Percentiles rank a stretch among this genome's conserved stretches.
Evolutionary conservation across 2,797 vertebrate genomes (phyloP).

Genomic region (Melanotaenia trifasciata): DNA sequence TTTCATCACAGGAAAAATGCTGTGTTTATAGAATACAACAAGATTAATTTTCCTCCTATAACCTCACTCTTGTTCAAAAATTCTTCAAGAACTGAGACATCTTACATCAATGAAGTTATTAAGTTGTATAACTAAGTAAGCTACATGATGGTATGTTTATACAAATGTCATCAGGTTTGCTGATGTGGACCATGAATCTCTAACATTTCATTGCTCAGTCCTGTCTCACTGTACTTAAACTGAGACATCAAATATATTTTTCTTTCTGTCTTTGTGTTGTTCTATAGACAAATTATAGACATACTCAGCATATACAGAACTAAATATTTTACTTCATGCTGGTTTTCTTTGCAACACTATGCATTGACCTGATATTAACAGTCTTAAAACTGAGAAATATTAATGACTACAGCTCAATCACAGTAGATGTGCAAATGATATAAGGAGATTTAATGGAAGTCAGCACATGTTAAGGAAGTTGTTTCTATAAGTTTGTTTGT

Average conservation of each 20-base stretch:
- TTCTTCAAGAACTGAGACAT: not conserved
- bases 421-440: slow-evolving; percentile 21
- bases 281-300: not conserved
- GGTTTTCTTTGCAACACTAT: not conserved
- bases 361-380: slow-evolving; percentile 19
- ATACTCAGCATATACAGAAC: no score
- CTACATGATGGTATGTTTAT: not conserved
- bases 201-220: not conserved
- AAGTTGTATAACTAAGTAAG: not conserved
- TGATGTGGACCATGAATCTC: not conserved
- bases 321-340: no score
- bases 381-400: slow-evolving; percentile 15
- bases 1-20: not conserved
- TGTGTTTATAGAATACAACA: not conserved
- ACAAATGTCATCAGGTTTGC: not conserved
- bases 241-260: not conserved
- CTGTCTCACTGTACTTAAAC: not conserved
- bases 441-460: not conserved
- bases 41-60: not conserved
- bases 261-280: not conserved
- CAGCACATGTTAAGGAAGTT: not conserved
- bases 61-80: not conserved
- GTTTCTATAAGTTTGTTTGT: not conserved
- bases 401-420: slow-evolving; percentile 1
- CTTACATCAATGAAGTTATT: not conserved